These are phyloP conservation scores for Sceliomorpha sp. DNA, from an alignment of 2,888 invertebrate genomes.

Conservation along the genomic window DNA sequence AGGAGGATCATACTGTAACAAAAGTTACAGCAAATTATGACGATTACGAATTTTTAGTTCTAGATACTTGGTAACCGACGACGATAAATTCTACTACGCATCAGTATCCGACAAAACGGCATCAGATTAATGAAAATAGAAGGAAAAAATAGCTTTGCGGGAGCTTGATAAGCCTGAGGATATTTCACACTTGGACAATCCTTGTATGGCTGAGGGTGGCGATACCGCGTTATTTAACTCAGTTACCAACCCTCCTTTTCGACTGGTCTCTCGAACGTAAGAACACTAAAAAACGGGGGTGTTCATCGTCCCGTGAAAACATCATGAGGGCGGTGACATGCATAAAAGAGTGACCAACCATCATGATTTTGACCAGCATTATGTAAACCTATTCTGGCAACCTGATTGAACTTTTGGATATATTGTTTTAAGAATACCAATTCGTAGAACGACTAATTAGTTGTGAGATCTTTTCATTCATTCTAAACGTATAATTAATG, in stretches of 20 bases:
- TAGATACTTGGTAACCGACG: too few relatives aligned
- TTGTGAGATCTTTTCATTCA: too few relatives aligned
- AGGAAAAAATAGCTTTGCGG: conserved; percentile 74
- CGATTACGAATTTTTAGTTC: too few relatives aligned
- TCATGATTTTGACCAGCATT: conserved; percentile 48
- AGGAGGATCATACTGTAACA: too few relatives aligned
- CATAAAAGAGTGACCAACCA: conserved; percentile 69
- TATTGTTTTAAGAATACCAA: too few relatives aligned
- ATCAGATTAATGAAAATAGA: conserved; percentile 51
- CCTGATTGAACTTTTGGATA: too few relatives aligned
- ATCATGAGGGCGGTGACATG: conserved; percentile 76
- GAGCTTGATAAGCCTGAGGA: conserved; percentile 77
- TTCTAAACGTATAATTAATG: too few relatives aligned
- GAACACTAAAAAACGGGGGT: conserved; percentile 66
- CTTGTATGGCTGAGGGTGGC: conserved; percentile 73
- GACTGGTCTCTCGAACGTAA: conserved; percentile 51
- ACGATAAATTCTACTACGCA: too few relatives aligned
- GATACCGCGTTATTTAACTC: conserved; percentile 80
- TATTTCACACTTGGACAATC: conserved; percentile 80
- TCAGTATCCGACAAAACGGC: conserved; percentile 22
- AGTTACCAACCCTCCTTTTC: conserved; percentile 66
- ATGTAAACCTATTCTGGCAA: conserved; percentile 51
- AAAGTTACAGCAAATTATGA: too few relatives aligned
- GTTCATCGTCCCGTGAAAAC: conserved; percentile 79
- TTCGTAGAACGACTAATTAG: too few relatives aligned